Percentiles rank a stretch among this genome's conserved stretches.
Evolutionary conservation across 2,888 invertebrate genomes (phyloP).

Genomic region (Conomelus anceps): DNA sequence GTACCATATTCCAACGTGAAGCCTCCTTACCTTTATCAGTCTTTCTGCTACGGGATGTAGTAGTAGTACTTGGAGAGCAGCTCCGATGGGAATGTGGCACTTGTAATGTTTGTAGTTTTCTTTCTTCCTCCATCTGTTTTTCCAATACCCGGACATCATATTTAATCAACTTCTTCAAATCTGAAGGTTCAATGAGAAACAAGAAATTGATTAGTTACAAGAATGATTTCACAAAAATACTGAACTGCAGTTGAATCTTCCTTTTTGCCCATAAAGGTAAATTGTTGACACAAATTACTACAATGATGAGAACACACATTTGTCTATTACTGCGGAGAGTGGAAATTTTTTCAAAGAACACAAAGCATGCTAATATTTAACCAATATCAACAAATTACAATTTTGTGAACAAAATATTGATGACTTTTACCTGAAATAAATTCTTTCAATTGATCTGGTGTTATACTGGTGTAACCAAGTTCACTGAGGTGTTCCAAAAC

Average conservation of each 20-base stretch:
- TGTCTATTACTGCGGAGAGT: too few relatives aligned
- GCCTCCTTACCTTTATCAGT: neutral
- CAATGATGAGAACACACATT: too few relatives aligned
- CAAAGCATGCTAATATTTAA: neutral
- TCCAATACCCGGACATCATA: slow-evolving; percentile 44
- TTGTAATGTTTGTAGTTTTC: slow-evolving; percentile 13
- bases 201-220: neutral
- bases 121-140: slow-evolving; percentile 29
- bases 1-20: too few relatives aligned
- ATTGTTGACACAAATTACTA: neutral
- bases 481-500: slow-evolving; percentile 66
- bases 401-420: too few relatives aligned
- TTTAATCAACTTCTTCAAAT: slow-evolving; percentile 60
- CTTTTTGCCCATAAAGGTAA: slow-evolving; percentile 10
- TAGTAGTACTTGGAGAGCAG: neutral
- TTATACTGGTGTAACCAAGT: slow-evolving; percentile 68
- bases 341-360: neutral
- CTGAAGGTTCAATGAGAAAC: slow-evolving; percentile 43
- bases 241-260: neutral
- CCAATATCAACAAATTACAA: slow-evolving; percentile 1
- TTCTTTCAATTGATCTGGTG: slow-evolving; percentile 64
- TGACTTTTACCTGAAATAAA: slow-evolving; percentile 65
- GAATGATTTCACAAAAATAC: neutral
- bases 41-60: neutral
- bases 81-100: neutral